phyloP scores from a whole-genome alignment of 2,797 vertebrate genomes.

The Coreius guichenoti region DNA sequence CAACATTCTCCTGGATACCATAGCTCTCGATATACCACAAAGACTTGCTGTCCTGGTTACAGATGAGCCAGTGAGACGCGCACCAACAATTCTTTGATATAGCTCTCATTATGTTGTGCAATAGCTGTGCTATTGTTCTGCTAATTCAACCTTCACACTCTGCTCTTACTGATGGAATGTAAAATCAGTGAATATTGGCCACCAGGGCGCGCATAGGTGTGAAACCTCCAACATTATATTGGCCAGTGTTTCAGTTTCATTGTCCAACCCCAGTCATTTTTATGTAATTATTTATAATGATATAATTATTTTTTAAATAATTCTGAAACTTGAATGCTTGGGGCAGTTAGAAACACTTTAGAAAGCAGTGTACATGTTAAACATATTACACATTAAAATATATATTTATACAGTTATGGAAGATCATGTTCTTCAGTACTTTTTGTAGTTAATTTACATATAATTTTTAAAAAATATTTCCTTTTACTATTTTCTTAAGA shows the following conservation, averaged over 20 bases:
- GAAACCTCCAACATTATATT: not conserved
- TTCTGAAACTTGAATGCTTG: not conserved
- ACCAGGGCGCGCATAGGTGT: no score
- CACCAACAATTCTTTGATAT: not conserved
- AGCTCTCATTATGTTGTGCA: no score
- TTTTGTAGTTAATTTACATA: not conserved
- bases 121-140: no score
- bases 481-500: not conserved
- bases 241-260: not conserved
- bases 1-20: not conserved
- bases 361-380: not conserved
- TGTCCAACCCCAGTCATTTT: not conserved
- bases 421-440: not conserved
- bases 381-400: not conserved
- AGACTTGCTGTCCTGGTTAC: not conserved
- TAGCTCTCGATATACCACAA: not conserved
- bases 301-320: not conserved
- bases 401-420: not conserved
- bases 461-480: not conserved
- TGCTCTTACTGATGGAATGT: no score
- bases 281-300: not conserved
- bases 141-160: no score
- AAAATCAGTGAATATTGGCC: no score
- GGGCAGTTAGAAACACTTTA: no score
- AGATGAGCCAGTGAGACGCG: not conserved